Conservation (phyloP, 1,140 invertebrate genomes). For the Papilio glaucus region DNA sequence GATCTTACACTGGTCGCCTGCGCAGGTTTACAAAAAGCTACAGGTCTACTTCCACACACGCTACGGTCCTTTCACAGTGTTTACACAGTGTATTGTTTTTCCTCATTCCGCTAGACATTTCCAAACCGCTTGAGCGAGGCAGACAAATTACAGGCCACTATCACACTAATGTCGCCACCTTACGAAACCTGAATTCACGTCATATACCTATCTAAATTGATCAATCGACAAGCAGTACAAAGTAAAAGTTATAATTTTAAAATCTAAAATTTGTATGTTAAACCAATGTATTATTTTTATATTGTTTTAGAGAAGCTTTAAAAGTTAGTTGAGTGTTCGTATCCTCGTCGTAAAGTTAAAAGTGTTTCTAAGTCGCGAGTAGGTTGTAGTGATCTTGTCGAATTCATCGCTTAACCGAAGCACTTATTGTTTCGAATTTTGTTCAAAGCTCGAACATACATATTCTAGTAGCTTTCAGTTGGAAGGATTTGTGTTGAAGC, state of each 20-base stretch:
- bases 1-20: too few relatives aligned
- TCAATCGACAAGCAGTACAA: background rate
- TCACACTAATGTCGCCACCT: too few relatives aligned
- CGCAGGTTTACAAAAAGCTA: too few relatives aligned
- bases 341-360: slow-evolving; percentile 28
- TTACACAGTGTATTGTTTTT: too few relatives aligned
- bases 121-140: too few relatives aligned
- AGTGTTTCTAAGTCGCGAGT: slow-evolving; percentile 25
- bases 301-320: slow-evolving; percentile 2
- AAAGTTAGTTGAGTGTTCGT: slow-evolving; percentile 5
- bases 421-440: slow-evolving; percentile 48
- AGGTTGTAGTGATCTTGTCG: slow-evolving; percentile 34
- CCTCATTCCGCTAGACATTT: too few relatives aligned
- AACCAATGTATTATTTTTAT: slow-evolving; percentile 9
- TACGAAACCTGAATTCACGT: too few relatives aligned
- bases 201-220: too few relatives aligned
- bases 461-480: slow-evolving; percentile 57
- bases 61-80: too few relatives aligned
- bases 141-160: too few relatives aligned
- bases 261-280: background rate
- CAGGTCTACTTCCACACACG: too few relatives aligned
- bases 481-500: slow-evolving; percentile 51
- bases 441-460: slow-evolving; percentile 49
- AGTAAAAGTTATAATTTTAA: too few relatives aligned
- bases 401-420: slow-evolving; percentile 36